Conservation (phyloP, 2,797 vertebrate genomes). For the Apodemus agrarius region DNA sequence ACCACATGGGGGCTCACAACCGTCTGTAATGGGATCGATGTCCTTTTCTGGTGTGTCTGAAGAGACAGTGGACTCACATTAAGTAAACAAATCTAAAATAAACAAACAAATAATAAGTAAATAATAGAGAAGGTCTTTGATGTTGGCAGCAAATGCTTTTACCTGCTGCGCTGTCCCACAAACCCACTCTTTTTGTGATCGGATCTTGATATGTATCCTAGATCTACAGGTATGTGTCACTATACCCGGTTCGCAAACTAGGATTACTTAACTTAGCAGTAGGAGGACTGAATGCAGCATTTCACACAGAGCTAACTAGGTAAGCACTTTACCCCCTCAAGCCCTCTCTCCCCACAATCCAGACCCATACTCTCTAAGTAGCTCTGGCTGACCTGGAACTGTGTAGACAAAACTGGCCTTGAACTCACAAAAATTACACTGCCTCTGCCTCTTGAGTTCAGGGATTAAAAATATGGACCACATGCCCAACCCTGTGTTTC, state of each 20-base stretch:
- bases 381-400: background rate
- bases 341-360: background rate
- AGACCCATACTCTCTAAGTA: background rate
- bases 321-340: background rate
- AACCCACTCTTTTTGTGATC: background rate
- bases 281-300: background rate
- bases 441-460: background rate
- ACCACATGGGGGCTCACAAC: background rate
- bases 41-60: background rate
- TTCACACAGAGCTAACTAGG: background rate
- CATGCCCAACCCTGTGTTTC: background rate
- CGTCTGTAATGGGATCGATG: background rate
- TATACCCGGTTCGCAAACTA: background rate
- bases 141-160: background rate
- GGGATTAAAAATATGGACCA: background rate
- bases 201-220: background rate
- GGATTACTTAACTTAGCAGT: background rate
- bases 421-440: background rate
- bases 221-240: background rate
- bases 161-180: background rate
- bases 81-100: background rate
- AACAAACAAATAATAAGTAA: background rate
- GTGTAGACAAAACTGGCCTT: background rate
- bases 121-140: background rate
- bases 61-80: background rate